A percentile compares a stretch with the other conserved stretches of the same genome.
These are phyloP conservation scores for Lepus timidus DNA, from an alignment of 2,113 vertebrate species.

Conservation along the genomic window DNA sequence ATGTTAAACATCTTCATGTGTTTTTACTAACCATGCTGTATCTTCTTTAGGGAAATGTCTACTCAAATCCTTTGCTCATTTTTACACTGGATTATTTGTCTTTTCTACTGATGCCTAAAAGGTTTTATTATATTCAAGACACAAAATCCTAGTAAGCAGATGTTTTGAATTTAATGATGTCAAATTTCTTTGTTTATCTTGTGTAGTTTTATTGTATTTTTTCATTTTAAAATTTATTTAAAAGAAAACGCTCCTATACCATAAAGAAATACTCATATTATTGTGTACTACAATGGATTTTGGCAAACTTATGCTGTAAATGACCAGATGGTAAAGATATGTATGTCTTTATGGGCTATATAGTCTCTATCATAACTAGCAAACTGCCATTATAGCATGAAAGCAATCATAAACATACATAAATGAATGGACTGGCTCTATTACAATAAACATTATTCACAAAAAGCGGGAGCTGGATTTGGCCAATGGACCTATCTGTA, in stretches of 20 bases:
- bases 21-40: background rate
- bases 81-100: background rate
- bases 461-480: background rate
- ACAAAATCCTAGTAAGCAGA: background rate
- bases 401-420: constrained; percentile 38
- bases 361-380: background rate
- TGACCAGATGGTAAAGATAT: background rate
- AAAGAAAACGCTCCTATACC: background rate
- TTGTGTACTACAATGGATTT: background rate
- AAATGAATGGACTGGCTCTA: background rate
- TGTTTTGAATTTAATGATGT: constrained; percentile 20
- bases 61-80: background rate
- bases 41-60: background rate
- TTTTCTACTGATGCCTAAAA: background rate
- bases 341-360: background rate
- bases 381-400: background rate
- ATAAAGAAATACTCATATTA: background rate
- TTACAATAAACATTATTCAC: background rate
- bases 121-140: background rate
- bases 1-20: background rate
- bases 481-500: background rate
- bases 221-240: background rate
- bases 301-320: background rate
- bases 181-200: background rate
- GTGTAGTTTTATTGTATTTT: background rate